These are phyloP conservation scores for Gadopsis bispinosus DNA, from an alignment of 2,797 vertebrate genomes.

Conservation along the genomic window DNA sequence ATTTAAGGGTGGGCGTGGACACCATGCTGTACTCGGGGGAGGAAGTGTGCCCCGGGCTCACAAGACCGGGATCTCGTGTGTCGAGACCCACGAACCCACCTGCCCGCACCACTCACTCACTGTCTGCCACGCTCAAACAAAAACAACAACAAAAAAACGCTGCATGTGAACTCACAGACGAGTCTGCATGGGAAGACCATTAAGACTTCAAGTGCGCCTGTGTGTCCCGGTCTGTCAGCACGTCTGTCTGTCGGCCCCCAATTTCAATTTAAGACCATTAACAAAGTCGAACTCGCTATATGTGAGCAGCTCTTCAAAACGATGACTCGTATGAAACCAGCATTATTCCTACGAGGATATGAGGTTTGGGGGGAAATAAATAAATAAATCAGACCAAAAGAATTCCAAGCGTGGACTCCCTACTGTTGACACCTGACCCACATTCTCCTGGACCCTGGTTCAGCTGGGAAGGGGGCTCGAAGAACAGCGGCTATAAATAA, in stretches of 20 bases:
- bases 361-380: constrained; percentile 14
- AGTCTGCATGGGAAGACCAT: constrained; percentile 24
- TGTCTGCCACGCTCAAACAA: constrained; percentile 34
- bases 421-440: constrained; percentile 77
- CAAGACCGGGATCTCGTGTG: constrained; percentile 58
- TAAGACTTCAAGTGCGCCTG: constrained; percentile 16
- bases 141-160: background rate
- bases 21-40: constrained; percentile 51
- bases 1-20: constrained; percentile 64
- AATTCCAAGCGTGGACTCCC: constrained; percentile 79
- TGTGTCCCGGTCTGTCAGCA: background rate
- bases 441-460: constrained; percentile 77
- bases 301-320: constrained; percentile 30
- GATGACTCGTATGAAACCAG: constrained; percentile 24
- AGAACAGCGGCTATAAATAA: constrained; percentile 77
- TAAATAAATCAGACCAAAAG: constrained; percentile 75
- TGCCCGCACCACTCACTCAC: constrained; percentile 63
- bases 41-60: constrained; percentile 59
- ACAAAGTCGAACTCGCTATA: constrained; percentile 31
- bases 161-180: constrained; percentile 40
- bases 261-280: constrained; percentile 18
- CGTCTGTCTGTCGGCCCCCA: background rate
- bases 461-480: constrained; percentile 63
- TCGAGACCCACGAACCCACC: constrained; percentile 62
- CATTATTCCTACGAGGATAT: constrained; percentile 38